phyloP scores from a whole-genome alignment of 2,797 vertebrate genomes.

The Cossypha heuglini region DNA sequence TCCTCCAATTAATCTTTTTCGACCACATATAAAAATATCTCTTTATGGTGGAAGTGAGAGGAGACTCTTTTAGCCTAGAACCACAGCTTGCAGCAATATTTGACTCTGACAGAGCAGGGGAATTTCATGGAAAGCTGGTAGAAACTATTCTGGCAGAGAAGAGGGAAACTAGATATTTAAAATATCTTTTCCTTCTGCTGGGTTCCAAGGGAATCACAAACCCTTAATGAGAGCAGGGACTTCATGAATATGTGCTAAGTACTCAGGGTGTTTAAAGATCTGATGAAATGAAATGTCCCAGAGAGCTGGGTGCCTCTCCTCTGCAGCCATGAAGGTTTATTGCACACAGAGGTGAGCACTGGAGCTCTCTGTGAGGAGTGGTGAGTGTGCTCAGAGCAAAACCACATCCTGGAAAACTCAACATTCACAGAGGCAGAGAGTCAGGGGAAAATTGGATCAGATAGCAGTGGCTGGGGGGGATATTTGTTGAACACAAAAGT shows the following conservation, averaged over 20 bases:
- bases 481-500: not conserved
- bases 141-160: not conserved
- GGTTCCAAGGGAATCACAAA: not conserved
- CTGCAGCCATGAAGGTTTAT: not conserved
- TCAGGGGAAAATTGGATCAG: not conserved
- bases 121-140: not conserved
- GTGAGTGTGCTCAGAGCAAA: not conserved
- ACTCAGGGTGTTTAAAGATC: not conserved
- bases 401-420: not conserved
- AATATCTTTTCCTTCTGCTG: not conserved
- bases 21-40: not conserved
- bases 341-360: not conserved
- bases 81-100: not conserved
- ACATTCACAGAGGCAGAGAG: not conserved
- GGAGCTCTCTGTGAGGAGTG: not conserved
- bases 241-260: not conserved
- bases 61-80: not conserved
- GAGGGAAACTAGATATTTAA: not conserved
- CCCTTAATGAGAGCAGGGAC: not conserved
- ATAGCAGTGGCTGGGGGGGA: not conserved
- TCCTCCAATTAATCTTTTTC: accelerated
- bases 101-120: not conserved
- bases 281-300: not conserved
- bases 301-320: not conserved
- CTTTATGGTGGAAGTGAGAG: not conserved